Percentiles rank a stretch among this genome's conserved stretches.
Conservation (phyloP, 2,113 vertebrate genomes). For the Stigmatopora nigra region DNA sequence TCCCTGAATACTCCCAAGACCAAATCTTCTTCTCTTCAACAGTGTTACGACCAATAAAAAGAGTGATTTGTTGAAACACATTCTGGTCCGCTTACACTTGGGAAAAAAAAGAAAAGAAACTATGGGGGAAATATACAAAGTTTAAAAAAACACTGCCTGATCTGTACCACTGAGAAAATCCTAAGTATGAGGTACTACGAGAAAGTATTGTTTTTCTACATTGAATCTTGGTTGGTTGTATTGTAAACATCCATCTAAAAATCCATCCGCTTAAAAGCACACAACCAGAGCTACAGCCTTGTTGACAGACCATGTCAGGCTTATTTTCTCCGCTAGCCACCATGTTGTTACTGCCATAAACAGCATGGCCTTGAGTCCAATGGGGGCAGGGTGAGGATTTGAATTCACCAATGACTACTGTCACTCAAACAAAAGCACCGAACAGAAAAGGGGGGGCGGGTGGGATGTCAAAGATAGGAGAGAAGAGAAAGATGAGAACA, state of each 20-base stretch:
- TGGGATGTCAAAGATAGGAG: constrained; percentile 26
- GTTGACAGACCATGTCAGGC: constrained; percentile 11
- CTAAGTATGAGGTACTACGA: background rate
- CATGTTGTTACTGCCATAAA: constrained; percentile 52
- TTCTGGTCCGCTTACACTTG: background rate
- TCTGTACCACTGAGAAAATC: background rate
- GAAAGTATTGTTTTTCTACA: background rate
- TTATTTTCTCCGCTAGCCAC: constrained; percentile 32
- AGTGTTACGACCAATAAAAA: background rate
- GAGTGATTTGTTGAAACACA: background rate
- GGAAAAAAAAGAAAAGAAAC: background rate
- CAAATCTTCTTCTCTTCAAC: background rate
- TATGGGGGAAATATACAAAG: background rate
- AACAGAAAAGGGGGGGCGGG: constrained; percentile 36
- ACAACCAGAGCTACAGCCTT: constrained; percentile 15
- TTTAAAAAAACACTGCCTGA: background rate
- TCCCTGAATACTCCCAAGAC: background rate
- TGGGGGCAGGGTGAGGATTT: constrained; percentile 20
- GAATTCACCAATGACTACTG: constrained; percentile 53
- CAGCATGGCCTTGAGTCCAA: constrained; percentile 54
- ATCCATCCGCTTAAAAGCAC: background rate
- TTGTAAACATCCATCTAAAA: background rate
- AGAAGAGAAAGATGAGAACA: constrained; percentile 51
- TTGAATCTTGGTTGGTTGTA: background rate
- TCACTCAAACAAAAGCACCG: constrained; percentile 59